Percentiles rank a stretch among this genome's conserved stretches.
Evolutionary conservation across 2,113 vertebrate species (phyloP).

Genomic region (Pongo pygmaeus): DNA sequence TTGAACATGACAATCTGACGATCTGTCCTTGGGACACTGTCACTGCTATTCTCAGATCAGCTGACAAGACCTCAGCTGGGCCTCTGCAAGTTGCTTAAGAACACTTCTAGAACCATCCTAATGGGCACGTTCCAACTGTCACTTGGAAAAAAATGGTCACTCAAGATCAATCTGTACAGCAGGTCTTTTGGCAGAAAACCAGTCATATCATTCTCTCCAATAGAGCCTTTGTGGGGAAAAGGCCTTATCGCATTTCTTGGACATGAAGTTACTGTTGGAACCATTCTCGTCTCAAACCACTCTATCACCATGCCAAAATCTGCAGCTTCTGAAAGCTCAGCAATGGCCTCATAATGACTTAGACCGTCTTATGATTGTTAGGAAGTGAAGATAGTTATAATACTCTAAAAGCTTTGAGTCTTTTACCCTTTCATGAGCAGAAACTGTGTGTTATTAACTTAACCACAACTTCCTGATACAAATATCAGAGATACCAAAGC

Average conservation of each 20-base stretch:
- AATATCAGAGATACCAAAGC: not conserved
- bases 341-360: not conserved
- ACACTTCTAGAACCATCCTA: constrained; percentile 37
- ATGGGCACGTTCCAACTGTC: constrained; percentile 28
- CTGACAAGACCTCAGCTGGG: constrained; percentile 8
- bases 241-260: constrained; percentile 11
- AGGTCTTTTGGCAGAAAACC: constrained; percentile 35
- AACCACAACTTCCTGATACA: not conserved
- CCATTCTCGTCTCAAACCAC: not conserved
- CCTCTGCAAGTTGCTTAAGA: constrained; percentile 24
- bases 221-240: constrained; percentile 18
- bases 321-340: not conserved
- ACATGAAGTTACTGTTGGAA: constrained; percentile 24
- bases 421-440: not conserved
- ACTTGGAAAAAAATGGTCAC: constrained; percentile 16
- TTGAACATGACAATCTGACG: constrained; percentile 36
- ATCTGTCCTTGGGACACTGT: constrained; percentile 25
- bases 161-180: not conserved
- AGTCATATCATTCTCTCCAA: constrained; percentile 42
- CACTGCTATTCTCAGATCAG: constrained; percentile 42
- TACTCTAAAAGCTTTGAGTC: not conserved
- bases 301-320: not conserved
- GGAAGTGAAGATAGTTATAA: not conserved
- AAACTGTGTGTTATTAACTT: not conserved
- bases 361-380: not conserved